phyloP scores from a whole-genome alignment of 1,140 invertebrate species.

The Sycobia sp. region DNA sequence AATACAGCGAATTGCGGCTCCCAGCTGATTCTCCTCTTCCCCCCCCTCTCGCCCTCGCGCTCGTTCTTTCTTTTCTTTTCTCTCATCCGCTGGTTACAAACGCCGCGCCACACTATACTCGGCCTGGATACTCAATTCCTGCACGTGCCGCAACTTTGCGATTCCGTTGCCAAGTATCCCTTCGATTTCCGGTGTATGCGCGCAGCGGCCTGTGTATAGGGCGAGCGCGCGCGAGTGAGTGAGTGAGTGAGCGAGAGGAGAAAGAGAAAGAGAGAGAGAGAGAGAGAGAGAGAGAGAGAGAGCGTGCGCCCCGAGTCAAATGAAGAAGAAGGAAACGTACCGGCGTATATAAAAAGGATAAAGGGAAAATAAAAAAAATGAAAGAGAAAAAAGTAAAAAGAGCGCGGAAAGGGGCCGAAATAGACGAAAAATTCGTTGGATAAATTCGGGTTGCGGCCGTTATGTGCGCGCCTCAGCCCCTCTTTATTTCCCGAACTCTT shows the following conservation, averaged over 20 bases:
- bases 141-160: slow-evolving; percentile 34
- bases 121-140: slow-evolving; percentile 33
- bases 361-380: slow-evolving; percentile 33
- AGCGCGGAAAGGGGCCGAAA: not conserved
- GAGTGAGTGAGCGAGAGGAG: too few species aligned
- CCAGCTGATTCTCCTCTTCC: slow-evolving; percentile 21
- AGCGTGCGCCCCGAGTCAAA: slow-evolving; percentile 24
- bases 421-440: slow-evolving; percentile 11
- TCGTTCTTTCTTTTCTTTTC: too few species aligned
- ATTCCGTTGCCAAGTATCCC: slow-evolving; percentile 36
- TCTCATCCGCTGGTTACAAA: slow-evolving; percentile 9
- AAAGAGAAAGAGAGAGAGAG: too few species aligned
- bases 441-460: slow-evolving; percentile 3
- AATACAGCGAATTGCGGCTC: slow-evolving; percentile 19
- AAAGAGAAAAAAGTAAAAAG: too few species aligned
- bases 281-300: too few species aligned
- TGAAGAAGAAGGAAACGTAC: slow-evolving; percentile 29
- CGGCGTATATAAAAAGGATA: slow-evolving; percentile 12
- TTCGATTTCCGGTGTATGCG: slow-evolving; percentile 30
- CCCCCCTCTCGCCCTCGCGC: too few species aligned
- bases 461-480: not conserved
- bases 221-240: too few species aligned
- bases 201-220: too few species aligned
- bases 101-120: not conserved
- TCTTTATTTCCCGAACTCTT: not conserved